A percentile compares a stretch with the other conserved stretches of the same genome.
phyloP scores from a whole-genome alignment of 2,888 invertebrate genomes.

The Cerceris rybyensis region DNA sequence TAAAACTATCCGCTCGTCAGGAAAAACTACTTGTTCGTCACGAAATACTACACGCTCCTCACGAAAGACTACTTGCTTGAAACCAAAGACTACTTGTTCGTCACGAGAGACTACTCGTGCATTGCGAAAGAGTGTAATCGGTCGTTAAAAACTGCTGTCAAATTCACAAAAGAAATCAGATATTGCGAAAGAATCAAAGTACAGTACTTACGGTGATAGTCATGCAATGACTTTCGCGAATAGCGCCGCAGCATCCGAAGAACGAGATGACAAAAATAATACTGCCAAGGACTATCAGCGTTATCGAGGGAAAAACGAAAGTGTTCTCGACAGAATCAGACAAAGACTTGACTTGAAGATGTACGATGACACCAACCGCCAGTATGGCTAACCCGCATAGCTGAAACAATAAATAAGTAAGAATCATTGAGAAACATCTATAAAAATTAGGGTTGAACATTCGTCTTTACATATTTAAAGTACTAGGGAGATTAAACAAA shows the following conservation, averaged over 20 bases:
- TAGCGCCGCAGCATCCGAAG: constrained; percentile 80
- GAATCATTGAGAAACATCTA: too few relatives aligned
- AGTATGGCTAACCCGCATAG: constrained; percentile 88
- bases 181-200: neutral
- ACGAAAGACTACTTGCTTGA: too few relatives aligned
- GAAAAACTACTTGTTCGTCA: too few relatives aligned
- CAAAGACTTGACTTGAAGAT: constrained; percentile 78
- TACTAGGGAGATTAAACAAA: too few relatives aligned
- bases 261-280: constrained; percentile 83
- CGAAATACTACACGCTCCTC: too few relatives aligned
- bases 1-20: too few relatives aligned
- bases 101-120: too few relatives aligned
- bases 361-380: constrained; percentile 86
- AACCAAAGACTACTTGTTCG: too few relatives aligned
- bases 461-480: too few relatives aligned
- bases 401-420: constrained; percentile 82
- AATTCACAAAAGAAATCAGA: neutral
- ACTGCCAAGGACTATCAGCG: constrained; percentile 87
- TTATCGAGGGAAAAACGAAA: constrained; percentile 85
- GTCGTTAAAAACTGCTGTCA: neutral
- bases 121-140: too few relatives aligned
- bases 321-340: constrained; percentile 78
- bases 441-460: too few relatives aligned
- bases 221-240: constrained; percentile 80
- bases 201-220: constrained; percentile 75